phyloP scores from a whole-genome alignment of 2,113 vertebrate genomes.

The Pithys albifrons region DNA sequence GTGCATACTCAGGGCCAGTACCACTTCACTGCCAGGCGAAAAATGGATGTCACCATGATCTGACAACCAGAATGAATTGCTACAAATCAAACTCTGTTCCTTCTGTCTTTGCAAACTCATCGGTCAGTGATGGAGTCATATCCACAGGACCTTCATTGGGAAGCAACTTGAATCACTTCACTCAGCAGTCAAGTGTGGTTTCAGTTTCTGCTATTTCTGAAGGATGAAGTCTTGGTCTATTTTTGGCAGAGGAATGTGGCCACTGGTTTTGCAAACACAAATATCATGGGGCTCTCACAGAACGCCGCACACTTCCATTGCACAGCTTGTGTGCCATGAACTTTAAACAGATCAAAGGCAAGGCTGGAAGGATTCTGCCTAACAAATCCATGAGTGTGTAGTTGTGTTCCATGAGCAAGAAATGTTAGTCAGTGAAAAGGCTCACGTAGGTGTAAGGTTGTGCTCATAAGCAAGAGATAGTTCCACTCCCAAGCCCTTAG shows the following conservation, averaged over 20 bases:
- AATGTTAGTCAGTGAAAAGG: neutral
- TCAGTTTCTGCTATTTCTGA: neutral
- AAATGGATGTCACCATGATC: neutral
- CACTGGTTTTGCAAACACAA: neutral
- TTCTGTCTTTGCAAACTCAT: neutral
- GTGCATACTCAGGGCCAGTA: neutral
- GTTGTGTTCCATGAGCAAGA: neutral
- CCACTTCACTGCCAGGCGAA: neutral
- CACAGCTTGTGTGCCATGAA: accelerated
- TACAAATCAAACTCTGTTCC: neutral
- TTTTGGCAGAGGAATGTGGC: neutral
- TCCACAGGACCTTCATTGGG: accelerated
- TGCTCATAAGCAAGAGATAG: neutral
- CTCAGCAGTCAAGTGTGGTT: neutral
- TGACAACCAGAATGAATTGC: neutral
- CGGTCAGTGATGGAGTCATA: neutral
- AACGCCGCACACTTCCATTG: neutral
- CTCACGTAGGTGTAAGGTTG: neutral
- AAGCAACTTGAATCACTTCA: neutral
- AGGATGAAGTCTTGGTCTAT: neutral
- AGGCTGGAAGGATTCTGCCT: neutral
- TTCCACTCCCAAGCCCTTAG: neutral
- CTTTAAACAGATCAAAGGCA: neutral
- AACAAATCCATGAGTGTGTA: neutral
- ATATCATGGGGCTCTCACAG: accelerated